These are phyloP conservation scores for Hemichromis elongatus DNA, from an alignment of 2,113 vertebrate species.

Conservation along the genomic window DNA sequence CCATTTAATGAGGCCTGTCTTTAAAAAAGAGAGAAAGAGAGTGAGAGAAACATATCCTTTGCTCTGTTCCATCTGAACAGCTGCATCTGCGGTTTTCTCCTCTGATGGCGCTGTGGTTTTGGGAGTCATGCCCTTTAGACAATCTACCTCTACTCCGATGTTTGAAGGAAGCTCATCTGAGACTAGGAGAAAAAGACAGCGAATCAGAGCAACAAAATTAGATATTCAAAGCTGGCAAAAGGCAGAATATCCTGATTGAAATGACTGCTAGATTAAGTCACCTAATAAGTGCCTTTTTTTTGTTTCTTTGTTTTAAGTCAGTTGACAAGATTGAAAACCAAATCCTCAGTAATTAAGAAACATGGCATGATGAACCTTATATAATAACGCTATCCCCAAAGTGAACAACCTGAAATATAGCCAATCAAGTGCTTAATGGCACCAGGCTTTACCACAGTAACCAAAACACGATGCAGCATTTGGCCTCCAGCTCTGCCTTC, in stretches of 20 bases:
- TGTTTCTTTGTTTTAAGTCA: not conserved
- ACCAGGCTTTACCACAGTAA: constrained; percentile 38
- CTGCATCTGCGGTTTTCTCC: constrained; percentile 67
- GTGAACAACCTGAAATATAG: not conserved
- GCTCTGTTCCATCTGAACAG: constrained; percentile 60
- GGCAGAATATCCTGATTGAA: not conserved
- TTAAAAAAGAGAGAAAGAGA: constrained; percentile 33
- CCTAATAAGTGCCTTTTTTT: not conserved
- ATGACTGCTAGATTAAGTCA: constrained; percentile 5
- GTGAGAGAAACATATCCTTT: constrained; percentile 51
- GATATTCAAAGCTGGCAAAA: not conserved
- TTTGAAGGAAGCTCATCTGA: constrained; percentile 45
- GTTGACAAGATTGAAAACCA: constrained; percentile 7
- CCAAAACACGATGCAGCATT: constrained; percentile 54
- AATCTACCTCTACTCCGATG: constrained; percentile 45
- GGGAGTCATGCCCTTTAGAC: constrained; percentile 49
- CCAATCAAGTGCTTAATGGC: constrained; percentile 11
- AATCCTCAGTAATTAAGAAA: constrained; percentile 30
- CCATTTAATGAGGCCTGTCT: constrained; percentile 57
- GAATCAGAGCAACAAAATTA: not conserved
- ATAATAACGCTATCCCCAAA: not conserved
- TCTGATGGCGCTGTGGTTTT: constrained; percentile 59
- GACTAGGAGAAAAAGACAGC: not conserved
- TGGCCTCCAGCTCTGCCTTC: not conserved
- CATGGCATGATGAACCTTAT: not conserved